phyloP scores from a whole-genome alignment of 2,797 vertebrate genomes.

The Acanthurus tractus region DNA sequence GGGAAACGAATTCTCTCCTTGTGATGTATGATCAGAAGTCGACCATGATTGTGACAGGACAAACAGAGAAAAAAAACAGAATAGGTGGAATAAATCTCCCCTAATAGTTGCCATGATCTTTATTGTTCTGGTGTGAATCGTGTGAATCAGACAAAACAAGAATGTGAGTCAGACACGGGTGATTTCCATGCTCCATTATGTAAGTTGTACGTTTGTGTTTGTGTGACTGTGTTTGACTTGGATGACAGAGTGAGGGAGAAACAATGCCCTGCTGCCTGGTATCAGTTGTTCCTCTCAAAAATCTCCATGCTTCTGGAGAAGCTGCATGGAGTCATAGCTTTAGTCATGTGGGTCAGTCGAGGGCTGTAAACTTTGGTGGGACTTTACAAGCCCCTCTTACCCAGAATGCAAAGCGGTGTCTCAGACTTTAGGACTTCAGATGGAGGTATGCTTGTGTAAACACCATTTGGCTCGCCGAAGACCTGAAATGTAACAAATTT shows the following conservation, averaged over 20 bases:
- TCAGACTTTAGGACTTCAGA: constrained; percentile 56
- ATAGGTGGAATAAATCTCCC: neutral
- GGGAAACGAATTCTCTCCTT: constrained; percentile 69
- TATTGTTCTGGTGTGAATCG: constrained; percentile 4
- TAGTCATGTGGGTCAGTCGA: constrained; percentile 83
- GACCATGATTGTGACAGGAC: constrained; percentile 52
- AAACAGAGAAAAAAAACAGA: constrained; percentile 17
- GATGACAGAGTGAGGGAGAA: constrained; percentile 46
- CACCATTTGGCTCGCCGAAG: constrained; percentile 84
- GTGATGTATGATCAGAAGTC: constrained; percentile 72
- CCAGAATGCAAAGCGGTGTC: constrained; percentile 66
- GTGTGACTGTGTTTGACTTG: constrained; percentile 60
- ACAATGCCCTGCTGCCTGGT: constrained; percentile 78
- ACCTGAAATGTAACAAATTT: constrained; percentile 81
- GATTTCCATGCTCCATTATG: constrained; percentile 45
- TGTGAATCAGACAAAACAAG: constrained; percentile 38
- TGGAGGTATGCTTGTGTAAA: constrained; percentile 91
- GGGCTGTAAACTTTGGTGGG: constrained; percentile 79
- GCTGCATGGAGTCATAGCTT: constrained; percentile 41
- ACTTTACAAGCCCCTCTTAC: constrained; percentile 76
- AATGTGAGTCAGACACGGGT: constrained; percentile 26
- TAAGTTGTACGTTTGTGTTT: constrained; percentile 43
- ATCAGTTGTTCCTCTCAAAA: constrained; percentile 76
- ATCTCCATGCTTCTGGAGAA: constrained; percentile 79
- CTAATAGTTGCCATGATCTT: constrained; percentile 1